These are phyloP conservation scores for Lagria hirta DNA, from an alignment of 2,888 invertebrate genomes.

Conservation along the genomic window DNA sequence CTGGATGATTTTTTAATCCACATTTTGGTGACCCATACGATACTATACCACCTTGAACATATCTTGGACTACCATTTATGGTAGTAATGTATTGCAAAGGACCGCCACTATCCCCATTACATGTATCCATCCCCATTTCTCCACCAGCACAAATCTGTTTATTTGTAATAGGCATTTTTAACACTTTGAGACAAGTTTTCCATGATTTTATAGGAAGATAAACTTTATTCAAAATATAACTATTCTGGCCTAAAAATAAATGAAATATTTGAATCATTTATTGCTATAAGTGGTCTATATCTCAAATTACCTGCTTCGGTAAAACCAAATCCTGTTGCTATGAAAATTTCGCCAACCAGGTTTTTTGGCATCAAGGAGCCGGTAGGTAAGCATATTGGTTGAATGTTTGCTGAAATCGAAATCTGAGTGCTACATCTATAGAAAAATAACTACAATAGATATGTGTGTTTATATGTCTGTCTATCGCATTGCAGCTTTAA, in stretches of 20 bases:
- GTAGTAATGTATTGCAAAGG: slow-evolving; percentile 57
- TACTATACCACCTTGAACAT: slow-evolving; percentile 15
- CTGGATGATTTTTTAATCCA: slow-evolving; percentile 7
- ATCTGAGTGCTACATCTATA: no score
- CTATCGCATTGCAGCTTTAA: no score
- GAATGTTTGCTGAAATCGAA: slow-evolving; percentile 9
- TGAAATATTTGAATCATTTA: no score
- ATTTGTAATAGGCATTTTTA: slow-evolving; percentile 34
- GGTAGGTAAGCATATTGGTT: slow-evolving; percentile 14
- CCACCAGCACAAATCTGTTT: slow-evolving; percentile 68
- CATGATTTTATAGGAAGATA: slow-evolving; percentile 49
- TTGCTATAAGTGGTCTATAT: no score
- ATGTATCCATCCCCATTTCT: slow-evolving; percentile 61
- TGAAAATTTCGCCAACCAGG: slow-evolving; percentile 57
- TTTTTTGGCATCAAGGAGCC: slow-evolving; percentile 29
- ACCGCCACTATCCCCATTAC: slow-evolving; percentile 69
- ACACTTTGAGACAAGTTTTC: slow-evolving; percentile 44
- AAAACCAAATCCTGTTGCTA: slow-evolving; percentile 76
- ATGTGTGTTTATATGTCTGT: no score
- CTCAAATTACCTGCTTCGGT: slow-evolving; percentile 63
- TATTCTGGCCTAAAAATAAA: slow-evolving; percentile 41
- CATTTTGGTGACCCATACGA: slow-evolving; percentile 13
- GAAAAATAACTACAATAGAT: no score
- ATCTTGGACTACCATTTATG: slow-evolving; percentile 27
- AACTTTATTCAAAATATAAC: slow-evolving; percentile 52